Conservation (phyloP, 2,797 vertebrate genomes). For the Myoxocephalus aenaeus region DNA sequence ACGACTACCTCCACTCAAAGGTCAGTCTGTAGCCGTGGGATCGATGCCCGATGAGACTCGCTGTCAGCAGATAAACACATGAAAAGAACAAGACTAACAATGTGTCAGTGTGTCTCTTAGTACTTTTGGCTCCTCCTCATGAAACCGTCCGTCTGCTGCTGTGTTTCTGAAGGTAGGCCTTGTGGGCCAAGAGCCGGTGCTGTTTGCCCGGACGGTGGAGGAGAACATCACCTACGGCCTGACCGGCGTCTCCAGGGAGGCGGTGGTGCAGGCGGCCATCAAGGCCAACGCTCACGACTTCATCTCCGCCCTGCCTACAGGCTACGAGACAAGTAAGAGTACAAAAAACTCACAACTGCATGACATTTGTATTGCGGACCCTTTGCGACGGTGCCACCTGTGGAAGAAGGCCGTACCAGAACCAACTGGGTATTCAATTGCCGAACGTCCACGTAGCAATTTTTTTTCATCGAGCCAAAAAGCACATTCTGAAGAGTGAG, state of each 20-base stretch:
- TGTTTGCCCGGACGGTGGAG: slow-evolving; percentile 92
- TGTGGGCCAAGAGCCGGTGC: slow-evolving; percentile 94
- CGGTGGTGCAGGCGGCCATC: slow-evolving; percentile 87
- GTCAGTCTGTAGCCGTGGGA: slow-evolving; percentile 67
- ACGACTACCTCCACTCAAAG: slow-evolving; percentile 93
- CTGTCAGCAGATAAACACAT: too few species aligned
- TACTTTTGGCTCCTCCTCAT: background rate
- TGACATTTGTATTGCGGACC: too few species aligned
- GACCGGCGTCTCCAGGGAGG: slow-evolving; percentile 81
- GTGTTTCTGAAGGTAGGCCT: slow-evolving; percentile 87
- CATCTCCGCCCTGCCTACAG: slow-evolving; percentile 87
- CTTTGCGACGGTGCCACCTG: too few species aligned
- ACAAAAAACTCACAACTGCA: too few species aligned
- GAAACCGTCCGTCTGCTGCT: background rate
- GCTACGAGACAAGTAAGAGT: slow-evolving; percentile 90
- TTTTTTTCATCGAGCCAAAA: too few species aligned
- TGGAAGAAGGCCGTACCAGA: too few species aligned
- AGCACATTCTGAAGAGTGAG: too few species aligned
- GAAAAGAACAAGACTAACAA: background rate
- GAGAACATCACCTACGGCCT: slow-evolving; percentile 95
- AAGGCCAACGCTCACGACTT: slow-evolving; percentile 93
- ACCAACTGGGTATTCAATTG: too few species aligned
- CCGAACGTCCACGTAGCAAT: too few species aligned
- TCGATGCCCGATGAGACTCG: background rate
- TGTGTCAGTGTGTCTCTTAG: background rate